Base-by-base conservation (phyloP, 2,888 invertebrate genomes). In the Mythimna pallens region DNA sequence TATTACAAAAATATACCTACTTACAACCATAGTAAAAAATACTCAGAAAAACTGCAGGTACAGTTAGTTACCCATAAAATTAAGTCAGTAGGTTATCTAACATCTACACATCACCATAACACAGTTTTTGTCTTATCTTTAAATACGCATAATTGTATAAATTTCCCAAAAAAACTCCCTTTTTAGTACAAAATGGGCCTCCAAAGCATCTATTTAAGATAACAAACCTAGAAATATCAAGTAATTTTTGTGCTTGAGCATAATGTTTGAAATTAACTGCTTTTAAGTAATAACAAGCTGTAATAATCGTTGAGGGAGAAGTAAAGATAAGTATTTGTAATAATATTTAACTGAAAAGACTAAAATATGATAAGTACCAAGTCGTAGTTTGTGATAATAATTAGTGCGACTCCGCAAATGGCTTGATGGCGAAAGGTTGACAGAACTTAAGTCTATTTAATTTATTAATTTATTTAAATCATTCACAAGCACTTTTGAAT, bases 321-420 rank as follows among this genome's bases (percentile, higher is more conserved):
- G n/a, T 83, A 71, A 73, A 80, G 76, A 80, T 83, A 80, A 77
- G 70, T 82, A 65, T 72, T 84, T 70, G 70, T 63, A 55, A 76
- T 85, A 73, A 71, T 70, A 74, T 74, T 75, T 30, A 82, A 79
- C 65, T 62, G 5, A 72, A 68, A 62, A 62, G 3, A 58, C 57
- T 73, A n/a, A 70, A 78, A 62, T 70, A 67, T 70, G 20, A 22
- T 54, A 66, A 69, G n/a, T 50, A n/a, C 20, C 5, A 9, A 10
- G 63, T n/a, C 54, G n/a, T 65, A 77, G 65, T 68, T 77, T n/a
- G 40, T 54, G 52, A 54, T 65, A 55, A 55, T 65, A 54, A 43
- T 65, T 62, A 66, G 57, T 52, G 25, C 2, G 50, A 22, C 17
- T 17, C 6, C 40, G 6, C n/a, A 25, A 70, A 62, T 40, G 36